Base-by-base conservation (phyloP, 1,140 invertebrate genomes). In the Drosophila insularis region DNA sequence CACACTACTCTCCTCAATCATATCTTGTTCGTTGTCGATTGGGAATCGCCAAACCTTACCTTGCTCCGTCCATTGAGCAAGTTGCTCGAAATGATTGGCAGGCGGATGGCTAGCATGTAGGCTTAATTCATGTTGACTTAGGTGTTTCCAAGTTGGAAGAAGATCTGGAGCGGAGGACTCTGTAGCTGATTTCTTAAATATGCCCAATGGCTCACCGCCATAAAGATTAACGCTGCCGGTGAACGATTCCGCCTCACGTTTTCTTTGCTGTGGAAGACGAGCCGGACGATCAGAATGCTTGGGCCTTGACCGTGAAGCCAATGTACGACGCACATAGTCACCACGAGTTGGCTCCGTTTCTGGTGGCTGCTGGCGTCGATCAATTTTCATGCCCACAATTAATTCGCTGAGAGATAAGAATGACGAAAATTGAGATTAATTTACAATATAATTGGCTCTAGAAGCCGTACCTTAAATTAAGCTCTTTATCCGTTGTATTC, bases 11-110 rank as follows among this genome's bases (percentile, higher is more conserved):
- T 99, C 98, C 80, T 96, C 95, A 54, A 96, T 95, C 89, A 97
- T 90, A 69, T 96, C 98, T 94, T 97, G 96, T 93, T 99, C 98
- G 94, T 99, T 99, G 92, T 99, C 93, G 67, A 99, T 98, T 10
- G 99, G 99, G 92, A 99, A 99, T 61, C 96, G 95, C 98, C 98
- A 99, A 7, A 99, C 80, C 93, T 98, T 99, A 53, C 97, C 97
- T 92, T 98, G 95, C 58, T 98, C 95, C 0, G 98, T 99, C 97
- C 97, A 99, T 56, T 95, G 85, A 63, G 98, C 97, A 95, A 98
- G 96, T 93, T 99, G 97, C 92, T 97, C 95, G 91, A 98, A 98
- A 81, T 96, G 95, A 93, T 99, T 99, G 5, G 93, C 91, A 1
- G 98, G 98, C 6, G 95, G 95, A 91, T 95, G 95, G 4, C 94